phyloP scores from a whole-genome alignment of 2,113 vertebrate genomes.

The Numenius arquata region DNA sequence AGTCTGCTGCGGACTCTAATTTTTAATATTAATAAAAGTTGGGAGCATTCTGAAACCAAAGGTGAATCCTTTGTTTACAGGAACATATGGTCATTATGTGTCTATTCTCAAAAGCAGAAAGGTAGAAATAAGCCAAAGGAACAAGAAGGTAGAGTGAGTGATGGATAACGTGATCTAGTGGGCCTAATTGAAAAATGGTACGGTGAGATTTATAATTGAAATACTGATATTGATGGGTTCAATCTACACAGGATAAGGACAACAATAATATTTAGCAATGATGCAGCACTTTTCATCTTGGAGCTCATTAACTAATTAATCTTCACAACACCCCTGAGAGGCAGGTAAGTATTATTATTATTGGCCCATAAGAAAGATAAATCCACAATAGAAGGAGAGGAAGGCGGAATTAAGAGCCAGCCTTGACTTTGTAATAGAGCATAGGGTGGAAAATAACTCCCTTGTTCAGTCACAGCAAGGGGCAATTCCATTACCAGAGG shows the following conservation, averaged over 20 bases:
- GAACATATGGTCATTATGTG: background rate
- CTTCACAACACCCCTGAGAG: conserved; percentile 57
- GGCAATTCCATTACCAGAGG: conserved; percentile 7
- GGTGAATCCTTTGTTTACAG: background rate
- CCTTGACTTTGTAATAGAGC: background rate
- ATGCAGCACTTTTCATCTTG: conserved; percentile 57
- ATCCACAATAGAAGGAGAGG: conserved; percentile 27
- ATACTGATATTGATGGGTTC: conserved; percentile 32
- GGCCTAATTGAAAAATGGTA: conserved; percentile 46
- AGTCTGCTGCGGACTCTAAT: background rate
- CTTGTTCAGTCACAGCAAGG: background rate
- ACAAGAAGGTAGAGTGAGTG: conserved; percentile 16
- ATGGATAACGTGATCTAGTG: conserved; percentile 54
- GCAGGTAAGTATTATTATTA: conserved; percentile 62
- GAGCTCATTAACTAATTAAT: conserved; percentile 67
- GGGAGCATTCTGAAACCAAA: background rate
- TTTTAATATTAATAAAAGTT: background rate
- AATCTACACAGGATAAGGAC: conserved; percentile 31
- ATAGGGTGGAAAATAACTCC: background rate
- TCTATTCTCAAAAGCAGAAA: conserved; percentile 33
- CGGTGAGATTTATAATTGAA: conserved; percentile 46
- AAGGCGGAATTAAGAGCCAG: conserved; percentile 17
- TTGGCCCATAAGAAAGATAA: conserved; percentile 52
- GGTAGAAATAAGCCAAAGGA: conserved; percentile 34
- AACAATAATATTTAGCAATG: conserved; percentile 65